Percentiles rank a stretch among this genome's conserved stretches.
phyloP scores from a whole-genome alignment of 2,113 vertebrate species.

The Chlamydotis undulata region DNA sequence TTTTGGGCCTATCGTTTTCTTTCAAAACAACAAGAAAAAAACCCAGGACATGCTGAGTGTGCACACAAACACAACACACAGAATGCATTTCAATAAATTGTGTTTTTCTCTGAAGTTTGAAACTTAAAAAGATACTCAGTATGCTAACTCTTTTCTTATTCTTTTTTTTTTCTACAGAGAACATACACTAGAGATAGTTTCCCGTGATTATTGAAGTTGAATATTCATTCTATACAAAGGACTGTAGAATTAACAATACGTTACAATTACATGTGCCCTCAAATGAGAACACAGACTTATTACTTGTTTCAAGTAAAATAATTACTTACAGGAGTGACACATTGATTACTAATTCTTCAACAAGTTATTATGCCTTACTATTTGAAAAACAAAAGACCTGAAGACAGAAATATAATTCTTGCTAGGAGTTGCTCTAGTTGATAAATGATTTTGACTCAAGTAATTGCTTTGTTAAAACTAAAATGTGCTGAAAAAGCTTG shows the following conservation, averaged over 20 bases:
- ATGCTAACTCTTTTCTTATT: neutral
- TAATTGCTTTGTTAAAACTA: conserved; percentile 65
- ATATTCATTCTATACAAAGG: conserved; percentile 52
- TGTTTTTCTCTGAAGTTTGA: conserved; percentile 18
- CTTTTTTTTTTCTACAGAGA: conserved; percentile 1
- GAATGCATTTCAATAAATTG: neutral
- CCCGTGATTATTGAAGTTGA: conserved; percentile 43
- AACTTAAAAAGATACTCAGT: neutral
- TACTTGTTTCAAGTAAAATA: conserved; percentile 60
- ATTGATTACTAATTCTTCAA: conserved; percentile 61
- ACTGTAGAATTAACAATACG: conserved; percentile 55
- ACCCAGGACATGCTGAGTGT: neutral
- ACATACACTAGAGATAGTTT: conserved; percentile 21
- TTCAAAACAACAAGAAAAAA: neutral
- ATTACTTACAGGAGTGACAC: conserved; percentile 58
- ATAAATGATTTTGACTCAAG: conserved; percentile 63
- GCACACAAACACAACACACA: neutral
- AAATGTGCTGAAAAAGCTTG: conserved; percentile 53
- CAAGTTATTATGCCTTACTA: conserved; percentile 60
- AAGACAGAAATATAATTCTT: conserved; percentile 60
- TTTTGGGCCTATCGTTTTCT: neutral
- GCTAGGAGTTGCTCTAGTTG: conserved; percentile 51
- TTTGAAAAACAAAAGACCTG: conserved; percentile 63
- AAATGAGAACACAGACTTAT: conserved; percentile 59
- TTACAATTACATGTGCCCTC: conserved; percentile 50